These are phyloP conservation scores for Volucella inanis DNA, from an alignment of 2,888 invertebrate genomes.

Conservation along the genomic window DNA sequence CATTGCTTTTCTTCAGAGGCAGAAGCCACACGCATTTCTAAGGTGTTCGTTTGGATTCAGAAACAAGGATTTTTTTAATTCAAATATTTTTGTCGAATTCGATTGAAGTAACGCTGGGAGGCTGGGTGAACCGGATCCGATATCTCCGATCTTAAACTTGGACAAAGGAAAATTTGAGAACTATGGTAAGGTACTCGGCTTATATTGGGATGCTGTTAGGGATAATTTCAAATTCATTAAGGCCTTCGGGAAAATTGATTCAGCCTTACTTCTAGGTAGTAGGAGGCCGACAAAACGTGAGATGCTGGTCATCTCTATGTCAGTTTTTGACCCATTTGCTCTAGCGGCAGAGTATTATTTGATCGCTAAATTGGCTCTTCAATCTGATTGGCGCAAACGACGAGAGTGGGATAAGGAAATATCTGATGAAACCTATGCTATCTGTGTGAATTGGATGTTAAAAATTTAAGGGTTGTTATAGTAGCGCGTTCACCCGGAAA, in stretches of 20 bases:
- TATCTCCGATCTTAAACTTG: not conserved
- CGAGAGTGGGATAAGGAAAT: constrained; percentile 60
- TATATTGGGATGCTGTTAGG: constrained; percentile 42
- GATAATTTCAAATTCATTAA: constrained; percentile 46
- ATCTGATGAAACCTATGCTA: constrained; percentile 37
- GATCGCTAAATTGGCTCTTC: constrained; percentile 53
- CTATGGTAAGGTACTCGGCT: constrained; percentile 38
- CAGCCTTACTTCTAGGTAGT: constrained; percentile 11
- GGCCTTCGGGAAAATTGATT: constrained; percentile 44
- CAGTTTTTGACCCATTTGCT: constrained; percentile 58
- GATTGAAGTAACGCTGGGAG: not conserved
- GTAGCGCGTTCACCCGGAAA: not conserved
- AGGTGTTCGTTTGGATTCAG: not conserved
- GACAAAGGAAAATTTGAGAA: not conserved
- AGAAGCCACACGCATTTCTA: not conserved
- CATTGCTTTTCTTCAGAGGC: constrained; percentile 2
- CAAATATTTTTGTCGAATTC: constrained; percentile 15
- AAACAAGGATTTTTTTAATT: constrained; percentile 5
- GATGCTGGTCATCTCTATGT: constrained; percentile 52
- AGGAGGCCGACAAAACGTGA: constrained; percentile 62
- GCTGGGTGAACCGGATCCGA: not conserved
- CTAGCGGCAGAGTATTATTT: constrained; percentile 55
- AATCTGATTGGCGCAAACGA: constrained; percentile 46
- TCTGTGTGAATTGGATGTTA: constrained; percentile 51
- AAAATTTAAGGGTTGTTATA: constrained; percentile 53